Evolutionary conservation across 2,113 vertebrate genomes (phyloP).

Genomic region (Prunella himalayana): DNA sequence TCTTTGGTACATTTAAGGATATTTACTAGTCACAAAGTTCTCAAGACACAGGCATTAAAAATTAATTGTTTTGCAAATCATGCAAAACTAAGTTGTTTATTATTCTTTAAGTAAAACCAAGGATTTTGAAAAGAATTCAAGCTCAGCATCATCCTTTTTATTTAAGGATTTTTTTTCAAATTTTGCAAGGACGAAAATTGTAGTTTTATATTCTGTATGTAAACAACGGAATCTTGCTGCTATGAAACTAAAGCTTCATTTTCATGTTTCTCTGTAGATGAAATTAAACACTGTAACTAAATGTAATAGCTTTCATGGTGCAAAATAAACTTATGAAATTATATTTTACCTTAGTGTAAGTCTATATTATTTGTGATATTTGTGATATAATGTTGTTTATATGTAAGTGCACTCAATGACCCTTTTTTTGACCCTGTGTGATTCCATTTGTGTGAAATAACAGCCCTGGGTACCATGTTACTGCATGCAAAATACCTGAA

Average conservation of each 20-base stretch:
- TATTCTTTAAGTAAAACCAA: slow-evolving; percentile 2
- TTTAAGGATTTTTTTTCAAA: background rate
- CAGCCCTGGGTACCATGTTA: background rate
- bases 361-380: background rate
- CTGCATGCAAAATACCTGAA: background rate
- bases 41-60: background rate
- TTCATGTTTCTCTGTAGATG: background rate
- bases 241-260: background rate
- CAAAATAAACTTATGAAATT: background rate
- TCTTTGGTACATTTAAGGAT: background rate
- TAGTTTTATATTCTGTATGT: background rate
- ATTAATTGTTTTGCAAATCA: background rate
- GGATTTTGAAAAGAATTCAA: background rate
- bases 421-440: background rate
- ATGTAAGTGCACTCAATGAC: background rate
- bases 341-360: background rate
- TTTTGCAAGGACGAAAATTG: background rate
- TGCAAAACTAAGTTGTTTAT: background rate
- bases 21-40: background rate
- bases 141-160: background rate
- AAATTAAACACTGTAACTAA: background rate
- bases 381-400: slow-evolving; percentile 21
- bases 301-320: background rate
- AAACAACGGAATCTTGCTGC: background rate
- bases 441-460: background rate